phyloP scores from a whole-genome alignment of 2,113 vertebrate species.

The Seriola dumerili region DNA sequence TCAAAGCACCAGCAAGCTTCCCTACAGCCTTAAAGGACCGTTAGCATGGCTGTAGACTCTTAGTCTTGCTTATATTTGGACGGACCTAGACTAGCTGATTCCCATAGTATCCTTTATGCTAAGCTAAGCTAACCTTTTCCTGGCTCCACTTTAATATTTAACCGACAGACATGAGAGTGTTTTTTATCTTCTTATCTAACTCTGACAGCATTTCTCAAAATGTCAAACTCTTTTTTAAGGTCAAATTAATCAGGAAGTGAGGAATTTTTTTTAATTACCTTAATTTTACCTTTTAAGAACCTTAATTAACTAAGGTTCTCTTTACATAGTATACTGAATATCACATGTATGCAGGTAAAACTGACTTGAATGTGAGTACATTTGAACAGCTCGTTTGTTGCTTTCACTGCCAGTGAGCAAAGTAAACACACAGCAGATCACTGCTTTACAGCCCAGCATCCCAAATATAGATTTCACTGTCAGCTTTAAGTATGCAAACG shows the following conservation, averaged over 20 bases:
- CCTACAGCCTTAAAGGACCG: not conserved
- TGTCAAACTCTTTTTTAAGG: not conserved
- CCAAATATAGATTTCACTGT: constrained; percentile 73
- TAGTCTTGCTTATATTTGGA: not conserved
- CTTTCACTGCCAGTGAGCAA: constrained; percentile 15
- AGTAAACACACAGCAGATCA: constrained; percentile 59
- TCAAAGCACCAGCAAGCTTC: not conserved
- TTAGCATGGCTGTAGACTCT: not conserved
- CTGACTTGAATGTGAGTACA: not conserved
- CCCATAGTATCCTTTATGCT: not conserved
- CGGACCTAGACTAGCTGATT: not conserved
- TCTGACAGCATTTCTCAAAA: not conserved
- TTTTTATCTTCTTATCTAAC: not conserved
- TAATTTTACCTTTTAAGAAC: too few relatives aligned
- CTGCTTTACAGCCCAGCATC: constrained; percentile 42
- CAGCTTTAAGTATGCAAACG: constrained; percentile 66
- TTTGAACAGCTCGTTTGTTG: constrained; percentile 30
- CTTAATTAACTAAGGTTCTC: not conserved
- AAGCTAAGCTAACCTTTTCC: not conserved
- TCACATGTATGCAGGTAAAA: not conserved
- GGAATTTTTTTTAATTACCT: not conserved
- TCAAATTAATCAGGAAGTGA: not conserved
- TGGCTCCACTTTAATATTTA: not conserved
- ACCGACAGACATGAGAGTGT: too few relatives aligned
- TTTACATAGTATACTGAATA: not conserved